Base-by-base conservation (phyloP, 2,888 invertebrate species). In the Diplazon laetatorius region DNA sequence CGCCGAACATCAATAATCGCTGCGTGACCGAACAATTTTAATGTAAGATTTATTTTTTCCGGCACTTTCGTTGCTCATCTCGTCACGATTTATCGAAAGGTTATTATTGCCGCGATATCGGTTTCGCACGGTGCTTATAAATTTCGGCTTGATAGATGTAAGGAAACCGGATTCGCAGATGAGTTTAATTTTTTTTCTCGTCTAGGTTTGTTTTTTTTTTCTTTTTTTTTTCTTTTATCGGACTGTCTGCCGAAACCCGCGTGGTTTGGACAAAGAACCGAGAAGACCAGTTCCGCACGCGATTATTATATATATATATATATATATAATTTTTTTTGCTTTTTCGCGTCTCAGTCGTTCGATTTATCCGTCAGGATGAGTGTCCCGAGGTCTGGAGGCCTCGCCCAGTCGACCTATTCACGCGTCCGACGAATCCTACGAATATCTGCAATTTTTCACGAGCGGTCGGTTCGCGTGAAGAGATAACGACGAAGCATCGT, bases 261-360 rank as follows among this genome's bases (percentile, higher is more conserved):
- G 48, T 60, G 77, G 74, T 80, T 80, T 83, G 82, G 84, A 87
- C 87, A 85, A 83, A 85, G 84, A 85, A 80, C 84, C 84, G 81
- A 55, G 77, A 84, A 85, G 85, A 87, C 79, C 82, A 81, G 82
- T 84, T 83, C 85, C 85, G 83, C 85, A 84, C 74, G 79, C 55
- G 78, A 62, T 78, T 55, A 46, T 76, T 30, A 30, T 30, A n/a
- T n/a, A n/a, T 30, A 2, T 30, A 5, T 30, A 5, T 30, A 30
- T 30, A 5, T 30, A 42, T 68, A 57, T 71, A 50, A 37, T 72
- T 63, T 37, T 55, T 68, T 39, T 72, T 63, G 22, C 46, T 68
- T 39, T 50, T 57, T 72, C 14, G 42, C 48, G 44, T 68, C 44
- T 62, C 73, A 48, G 46, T 75, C 68, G 42, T 75, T 71, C 71